These are phyloP conservation scores for Frankliniella intonsa DNA, from an alignment of 2,888 invertebrate genomes.

Conservation along the genomic window DNA sequence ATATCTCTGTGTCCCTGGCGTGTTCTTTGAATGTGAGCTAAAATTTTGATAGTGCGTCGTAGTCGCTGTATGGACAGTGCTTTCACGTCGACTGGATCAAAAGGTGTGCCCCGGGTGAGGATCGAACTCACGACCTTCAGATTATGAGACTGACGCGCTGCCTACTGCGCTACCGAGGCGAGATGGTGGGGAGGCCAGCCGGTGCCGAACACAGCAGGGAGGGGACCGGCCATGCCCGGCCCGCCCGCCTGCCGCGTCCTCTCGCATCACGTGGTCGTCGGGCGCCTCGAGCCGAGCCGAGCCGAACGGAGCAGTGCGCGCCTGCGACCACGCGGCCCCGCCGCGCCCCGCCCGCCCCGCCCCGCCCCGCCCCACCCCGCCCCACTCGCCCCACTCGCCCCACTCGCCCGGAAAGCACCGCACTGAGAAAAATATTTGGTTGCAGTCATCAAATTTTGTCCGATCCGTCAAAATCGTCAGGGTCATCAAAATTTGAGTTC, in stretches of 20 bases:
- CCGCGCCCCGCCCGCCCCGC: not conserved
- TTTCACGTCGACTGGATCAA: not conserved
- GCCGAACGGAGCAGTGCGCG: not conserved
- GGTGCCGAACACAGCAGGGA: not conserved
- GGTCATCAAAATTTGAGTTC: no score
- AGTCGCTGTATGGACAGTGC: no score
- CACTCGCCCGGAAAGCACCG: no score
- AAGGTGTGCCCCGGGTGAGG: slow-evolving; percentile 31
- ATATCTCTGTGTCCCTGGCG: no score
- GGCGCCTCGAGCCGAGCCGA: not conserved
- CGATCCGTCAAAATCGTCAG: no score
- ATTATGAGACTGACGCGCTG: slow-evolving; percentile 32
- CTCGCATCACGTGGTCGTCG: not conserved
- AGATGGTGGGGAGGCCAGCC: not conserved
- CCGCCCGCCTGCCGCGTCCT: not conserved
- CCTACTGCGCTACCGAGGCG: slow-evolving; percentile 32
- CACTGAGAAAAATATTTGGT: no score
- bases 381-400: no score
- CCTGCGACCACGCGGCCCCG: not conserved
- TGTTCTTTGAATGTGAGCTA: no score
- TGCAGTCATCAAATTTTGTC: no score
- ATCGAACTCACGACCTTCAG: slow-evolving; percentile 32
- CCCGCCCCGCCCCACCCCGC: no score
- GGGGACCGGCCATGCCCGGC: not conserved
- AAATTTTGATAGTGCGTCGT: no score